Base-by-base conservation (phyloP, 2,888 invertebrate species). In the Xestia c-nigrum region DNA sequence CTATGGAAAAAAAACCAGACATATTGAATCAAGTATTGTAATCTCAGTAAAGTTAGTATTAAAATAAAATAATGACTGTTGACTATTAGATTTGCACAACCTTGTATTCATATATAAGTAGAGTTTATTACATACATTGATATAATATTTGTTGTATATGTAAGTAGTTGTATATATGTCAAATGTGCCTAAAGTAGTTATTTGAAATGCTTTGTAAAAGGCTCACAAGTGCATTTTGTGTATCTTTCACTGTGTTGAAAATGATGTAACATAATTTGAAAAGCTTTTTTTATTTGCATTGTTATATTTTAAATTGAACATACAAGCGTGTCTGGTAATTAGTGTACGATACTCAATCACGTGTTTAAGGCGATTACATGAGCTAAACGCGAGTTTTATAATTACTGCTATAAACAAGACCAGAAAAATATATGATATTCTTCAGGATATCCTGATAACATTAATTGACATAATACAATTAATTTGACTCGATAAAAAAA, bases 161-260 rank as follows among this genome's bases (percentile, higher is more conserved):
- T 73, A 67, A 40, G 63, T 76, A 57, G 47, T 57, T 67, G 40
- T 76, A 66, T 57, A 43, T 31, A 31, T 19, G 50, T 21, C 40
- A 7, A 38, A 64, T 46, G 74, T 82, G 82, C 71, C 74, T 80
- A 74, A 74, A 59, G 19, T 73, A 74, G 55, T 70, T 19, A 79
- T 59, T 55, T 66, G 1, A 31, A 50, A 52, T 55, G 24, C 38
- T 57, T 82, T 57, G n/a, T 66, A 47, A 57, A 57, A 47, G 52
- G 16, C 24, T 57, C 14, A 21, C 64, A 81, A 64, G 72, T 24
- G 31, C 21, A 7, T 14, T 47, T 9, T 46, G 16, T 78, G 9
- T 16, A 19, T 66, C 65, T 40, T 64, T 50, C 0, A 47, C n/a
- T 80, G 59, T 70, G 55, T 72, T 64, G 14, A n/a, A 47, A 69